phyloP scores from a whole-genome alignment of 2,797 vertebrate genomes.

The Lutjanus argentimaculatus region DNA sequence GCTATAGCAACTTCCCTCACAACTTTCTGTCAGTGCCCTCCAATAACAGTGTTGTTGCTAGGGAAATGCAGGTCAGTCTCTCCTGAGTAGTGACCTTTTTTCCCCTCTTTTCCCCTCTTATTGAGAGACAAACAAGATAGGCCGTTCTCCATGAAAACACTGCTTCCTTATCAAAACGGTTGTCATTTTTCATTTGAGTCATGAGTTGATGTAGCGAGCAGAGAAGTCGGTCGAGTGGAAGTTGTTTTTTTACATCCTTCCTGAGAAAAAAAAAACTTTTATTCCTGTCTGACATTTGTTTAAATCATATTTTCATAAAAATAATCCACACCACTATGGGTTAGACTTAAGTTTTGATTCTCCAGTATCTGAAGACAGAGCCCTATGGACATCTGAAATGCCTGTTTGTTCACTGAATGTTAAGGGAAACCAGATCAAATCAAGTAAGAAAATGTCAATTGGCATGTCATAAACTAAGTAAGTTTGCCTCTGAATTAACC shows the following conservation, averaged over 20 bases:
- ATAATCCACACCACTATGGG: constrained; percentile 36
- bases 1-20: constrained; percentile 57
- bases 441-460: constrained; percentile 23
- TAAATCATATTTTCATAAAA: constrained; percentile 49
- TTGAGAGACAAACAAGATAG: constrained; percentile 46
- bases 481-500: constrained; percentile 2
- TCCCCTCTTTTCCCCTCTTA: neutral
- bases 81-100: constrained; percentile 29
- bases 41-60: constrained; percentile 60
- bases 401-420: constrained; percentile 26
- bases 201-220: constrained; percentile 34
- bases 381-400: constrained; percentile 27
- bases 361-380: constrained; percentile 9
- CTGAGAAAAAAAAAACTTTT: constrained; percentile 18
- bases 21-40: constrained; percentile 43
- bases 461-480: constrained; percentile 11
- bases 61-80: constrained; percentile 38
- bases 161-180: constrained; percentile 50
- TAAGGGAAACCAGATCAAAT: constrained; percentile 36
- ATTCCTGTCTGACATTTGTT: constrained; percentile 14
- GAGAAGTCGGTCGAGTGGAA: neutral
- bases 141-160: constrained; percentile 34
- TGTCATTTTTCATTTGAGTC: constrained; percentile 53
- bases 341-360: constrained; percentile 21
- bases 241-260: neutral